A percentile compares a stretch with the other conserved stretches of the same genome.
Evolutionary conservation across 1,140 invertebrate species (phyloP).

Genomic region (Drosophila nigromelanica): DNA sequence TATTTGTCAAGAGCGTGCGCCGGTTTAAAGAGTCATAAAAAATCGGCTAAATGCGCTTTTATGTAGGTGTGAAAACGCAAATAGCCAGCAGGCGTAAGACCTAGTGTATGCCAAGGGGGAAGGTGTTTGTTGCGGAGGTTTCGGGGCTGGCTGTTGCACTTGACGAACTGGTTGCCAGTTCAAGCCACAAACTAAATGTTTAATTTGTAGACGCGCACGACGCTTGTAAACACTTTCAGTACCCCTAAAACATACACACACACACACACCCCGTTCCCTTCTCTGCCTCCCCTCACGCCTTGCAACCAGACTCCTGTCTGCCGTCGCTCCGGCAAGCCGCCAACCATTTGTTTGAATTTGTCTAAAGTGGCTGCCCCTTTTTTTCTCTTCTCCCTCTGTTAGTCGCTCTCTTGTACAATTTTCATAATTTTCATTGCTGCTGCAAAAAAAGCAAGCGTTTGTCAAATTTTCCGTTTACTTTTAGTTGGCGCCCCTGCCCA

Average conservation of each 20-base stretch:
- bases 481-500: slow-evolving; percentile 48
- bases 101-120: background rate
- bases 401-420: slow-evolving; percentile 33
- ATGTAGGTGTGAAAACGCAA: slow-evolving; percentile 61
- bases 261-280: background rate
- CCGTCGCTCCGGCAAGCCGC: slow-evolving; percentile 34
- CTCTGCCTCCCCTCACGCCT: background rate
- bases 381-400: slow-evolving; percentile 9
- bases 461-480: slow-evolving; percentile 66
- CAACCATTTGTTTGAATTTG: slow-evolving; percentile 80
- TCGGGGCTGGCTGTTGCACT: slow-evolving; percentile 18
- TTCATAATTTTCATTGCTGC: slow-evolving; percentile 70
- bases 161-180: slow-evolving; percentile 43
- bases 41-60: slow-evolving; percentile 61
- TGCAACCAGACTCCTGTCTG: slow-evolving; percentile 20
- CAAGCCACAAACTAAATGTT: slow-evolving; percentile 73
- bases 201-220: slow-evolving; percentile 68
- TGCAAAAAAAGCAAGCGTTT: slow-evolving; percentile 46
- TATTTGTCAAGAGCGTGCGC: slow-evolving; percentile 59
- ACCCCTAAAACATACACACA: background rate
- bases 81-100: background rate
- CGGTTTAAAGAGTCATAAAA: slow-evolving; percentile 78
- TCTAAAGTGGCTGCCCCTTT: slow-evolving; percentile 70
- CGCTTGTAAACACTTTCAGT: slow-evolving; percentile 64
- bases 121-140: background rate